Evolutionary conservation across 2,797 vertebrate genomes (phyloP), one percentile per base, ranked within the genome.

Genomic region (Scyliorhinus canicula): DNA sequence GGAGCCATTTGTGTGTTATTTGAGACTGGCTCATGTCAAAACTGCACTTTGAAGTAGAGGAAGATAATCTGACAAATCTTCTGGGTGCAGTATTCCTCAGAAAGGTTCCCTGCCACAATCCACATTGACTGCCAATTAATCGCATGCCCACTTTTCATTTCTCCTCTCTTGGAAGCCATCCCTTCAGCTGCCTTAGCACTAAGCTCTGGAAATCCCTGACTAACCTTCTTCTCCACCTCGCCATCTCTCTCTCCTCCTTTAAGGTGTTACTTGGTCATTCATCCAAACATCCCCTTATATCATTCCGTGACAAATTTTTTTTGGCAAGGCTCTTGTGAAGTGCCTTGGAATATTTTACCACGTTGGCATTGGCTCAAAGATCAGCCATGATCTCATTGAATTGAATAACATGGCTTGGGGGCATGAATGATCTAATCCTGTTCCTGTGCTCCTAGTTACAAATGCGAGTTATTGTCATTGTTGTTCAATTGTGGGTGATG

Each of bases 1-100:
- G 40, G 65, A 94, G 44, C 67, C 52, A 94, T 94, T 94, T 94
- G 93, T 94, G 65, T 74, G 69, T 52, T 74, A 94, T 94, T 74
- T 94, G 31, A 94, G 50, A 74, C 55, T 47, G 47, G 67, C 65
- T 94, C 44, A 24, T 52, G 93, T 71, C 93, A 94, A 94, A 94
- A n/a, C 47, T 74, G 47, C 93, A 94, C 93, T 67, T 94, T 94
- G 65, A 94, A 94, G 26, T 21, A 14, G 26, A 69, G 31, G 47
- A 74, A 26, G 93, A 7, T 94, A 71, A 94, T 52, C 67, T 71
- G 47, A 50, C 28, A 94, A 50, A 94, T 9, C 67, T 74, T 94
- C 74, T n/a, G 50, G 67, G 69, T 35, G 90, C 44, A 50, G 44
- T 74, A 31, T 94, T 94, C 67, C 93, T 74, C 93, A 74, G 93